Percentiles rank a stretch among this genome's conserved stretches.
phyloP scores from a whole-genome alignment of 2,113 vertebrate species.

The Anseranas semipalmata region DNA sequence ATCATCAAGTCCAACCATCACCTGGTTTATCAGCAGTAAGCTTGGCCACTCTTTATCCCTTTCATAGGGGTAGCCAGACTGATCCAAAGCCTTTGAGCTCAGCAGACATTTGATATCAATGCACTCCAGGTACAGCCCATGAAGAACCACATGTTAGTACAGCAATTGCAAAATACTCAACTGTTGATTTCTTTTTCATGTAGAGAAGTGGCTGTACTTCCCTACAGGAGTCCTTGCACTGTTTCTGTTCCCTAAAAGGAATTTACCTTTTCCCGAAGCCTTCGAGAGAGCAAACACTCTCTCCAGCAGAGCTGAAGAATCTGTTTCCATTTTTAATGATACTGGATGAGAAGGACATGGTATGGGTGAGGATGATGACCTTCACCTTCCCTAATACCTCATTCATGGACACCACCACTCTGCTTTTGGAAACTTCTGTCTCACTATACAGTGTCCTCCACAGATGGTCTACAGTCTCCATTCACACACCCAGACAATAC shows the following conservation, averaged over 20 bases:
- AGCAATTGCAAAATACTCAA: background rate
- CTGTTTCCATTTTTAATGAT: background rate
- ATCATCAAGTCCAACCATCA: too few species aligned
- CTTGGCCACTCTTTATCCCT: background rate
- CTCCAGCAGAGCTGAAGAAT: background rate
- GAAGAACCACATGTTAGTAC: background rate
- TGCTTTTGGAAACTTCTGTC: background rate
- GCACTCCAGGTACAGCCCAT: background rate
- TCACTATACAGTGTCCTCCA: background rate
- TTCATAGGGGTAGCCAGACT: background rate
- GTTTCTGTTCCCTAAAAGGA: background rate
- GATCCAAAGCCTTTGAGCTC: background rate
- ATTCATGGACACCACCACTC: background rate
- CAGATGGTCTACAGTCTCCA: background rate
- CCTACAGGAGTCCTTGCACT: background rate
- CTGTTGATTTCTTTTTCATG: background rate
- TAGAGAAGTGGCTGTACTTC: background rate
- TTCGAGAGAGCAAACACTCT: background rate
- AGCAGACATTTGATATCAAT: background rate
- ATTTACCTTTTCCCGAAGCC: background rate
- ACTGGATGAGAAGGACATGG: background rate
- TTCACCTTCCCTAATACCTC: background rate
- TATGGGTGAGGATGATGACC: background rate
- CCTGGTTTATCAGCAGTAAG: background rate
- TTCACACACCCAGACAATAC: accelerated